Conservation (phyloP, 2,113 vertebrate genomes). For the Ctenomys sociabilis region DNA sequence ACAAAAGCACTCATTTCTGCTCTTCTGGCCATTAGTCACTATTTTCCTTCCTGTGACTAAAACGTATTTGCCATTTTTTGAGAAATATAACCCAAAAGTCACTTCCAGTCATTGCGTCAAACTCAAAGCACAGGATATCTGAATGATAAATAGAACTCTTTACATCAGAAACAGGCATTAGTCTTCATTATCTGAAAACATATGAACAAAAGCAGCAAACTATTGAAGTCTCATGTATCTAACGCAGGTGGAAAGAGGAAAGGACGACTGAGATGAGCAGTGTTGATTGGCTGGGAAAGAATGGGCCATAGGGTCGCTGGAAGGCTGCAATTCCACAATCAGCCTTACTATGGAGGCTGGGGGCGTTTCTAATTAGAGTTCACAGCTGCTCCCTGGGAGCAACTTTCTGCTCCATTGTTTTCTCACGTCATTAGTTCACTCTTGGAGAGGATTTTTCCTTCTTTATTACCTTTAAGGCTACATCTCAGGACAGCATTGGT, state of each 20-base stretch:
- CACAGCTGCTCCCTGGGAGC: background rate
- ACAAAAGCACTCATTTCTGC: slow-evolving; percentile 9
- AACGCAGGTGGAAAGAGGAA: background rate
- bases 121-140: background rate
- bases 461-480: background rate
- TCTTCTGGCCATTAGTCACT: background rate
- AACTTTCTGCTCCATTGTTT: background rate
- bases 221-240: background rate
- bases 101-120: background rate
- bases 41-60: background rate
- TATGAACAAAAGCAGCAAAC: background rate
- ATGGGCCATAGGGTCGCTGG: background rate
- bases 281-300: slow-evolving; percentile 1
- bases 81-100: background rate
- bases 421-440: background rate
- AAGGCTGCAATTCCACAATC: background rate
- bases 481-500: background rate
- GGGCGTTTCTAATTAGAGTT: background rate
- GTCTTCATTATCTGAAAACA: slow-evolving; percentile 33
- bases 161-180: background rate
- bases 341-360: background rate
- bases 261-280: background rate
- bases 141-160: background rate
- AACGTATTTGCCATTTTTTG: background rate
- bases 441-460: background rate